These are phyloP conservation scores for human DNA, from an alignment of 2,113 vertebrate species.

Conservation along the genomic window GRCh38 chr21:37551501-37552000, in stretches of 20 bases:
- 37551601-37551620: neutral
- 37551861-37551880: neutral
- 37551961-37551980: neutral
- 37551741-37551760: neutral
- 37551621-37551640: neutral
- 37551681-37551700: neutral
- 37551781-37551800: neutral
- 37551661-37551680: neutral
- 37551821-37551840: accelerated
- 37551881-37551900: accelerated
- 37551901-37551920: neutral
- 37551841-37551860: neutral
- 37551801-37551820: accelerated
- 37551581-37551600: neutral
- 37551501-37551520: neutral
- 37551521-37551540: neutral
- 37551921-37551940: neutral
- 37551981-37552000: neutral
- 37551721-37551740: neutral
- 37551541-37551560: neutral
- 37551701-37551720: neutral
- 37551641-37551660: neutral
- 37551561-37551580: neutral
- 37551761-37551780: neutral
- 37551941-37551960: neutral